Conservation (phyloP, 2,113 vertebrate genomes). For the Microcebus tavaratra region DNA sequence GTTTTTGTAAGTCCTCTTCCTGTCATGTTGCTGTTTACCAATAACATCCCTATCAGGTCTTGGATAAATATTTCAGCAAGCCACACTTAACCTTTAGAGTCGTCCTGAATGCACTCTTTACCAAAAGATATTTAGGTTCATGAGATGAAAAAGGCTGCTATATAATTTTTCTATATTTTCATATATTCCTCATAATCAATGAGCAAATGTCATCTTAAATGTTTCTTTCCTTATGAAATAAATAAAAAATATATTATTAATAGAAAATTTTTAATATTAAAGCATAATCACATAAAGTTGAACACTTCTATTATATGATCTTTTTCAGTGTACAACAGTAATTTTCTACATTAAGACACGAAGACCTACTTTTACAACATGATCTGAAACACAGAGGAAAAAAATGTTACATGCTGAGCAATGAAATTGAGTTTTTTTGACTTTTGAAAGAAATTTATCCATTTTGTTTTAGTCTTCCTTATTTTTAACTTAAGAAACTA, state of each 20-base stretch:
- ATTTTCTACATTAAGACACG: conserved; percentile 83
- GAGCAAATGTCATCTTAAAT: conserved; percentile 47
- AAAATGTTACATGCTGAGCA: conserved; percentile 86
- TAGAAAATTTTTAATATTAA: conserved; percentile 49
- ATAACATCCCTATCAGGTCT: conserved; percentile 36
- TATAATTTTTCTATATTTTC: conserved; percentile 54
- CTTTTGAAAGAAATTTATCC: conserved; percentile 83
- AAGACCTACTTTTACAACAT: conserved; percentile 84
- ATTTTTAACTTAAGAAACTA: conserved; percentile 85
- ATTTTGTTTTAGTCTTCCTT: conserved; percentile 83
- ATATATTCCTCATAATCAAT: conserved; percentile 54
- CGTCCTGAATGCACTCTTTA: conserved; percentile 69
- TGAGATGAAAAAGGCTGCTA: conserved; percentile 35
- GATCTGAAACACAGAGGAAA: conserved; percentile 84
- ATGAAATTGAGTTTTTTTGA: conserved; percentile 86
- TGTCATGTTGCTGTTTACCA: conserved; percentile 60
- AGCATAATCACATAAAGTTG: conserved; percentile 74
- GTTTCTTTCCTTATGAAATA: conserved; percentile 52
- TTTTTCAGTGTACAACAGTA: conserved; percentile 80
- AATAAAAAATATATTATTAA: not conserved
- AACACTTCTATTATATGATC: conserved; percentile 73
- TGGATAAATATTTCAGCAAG: conserved; percentile 65
- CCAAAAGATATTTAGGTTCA: conserved; percentile 43
- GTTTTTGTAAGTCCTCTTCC: conserved; percentile 40
- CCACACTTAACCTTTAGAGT: conserved; percentile 53